Conservation (phyloP, 2,888 invertebrate species). For the Diarsia brunnea region DNA sequence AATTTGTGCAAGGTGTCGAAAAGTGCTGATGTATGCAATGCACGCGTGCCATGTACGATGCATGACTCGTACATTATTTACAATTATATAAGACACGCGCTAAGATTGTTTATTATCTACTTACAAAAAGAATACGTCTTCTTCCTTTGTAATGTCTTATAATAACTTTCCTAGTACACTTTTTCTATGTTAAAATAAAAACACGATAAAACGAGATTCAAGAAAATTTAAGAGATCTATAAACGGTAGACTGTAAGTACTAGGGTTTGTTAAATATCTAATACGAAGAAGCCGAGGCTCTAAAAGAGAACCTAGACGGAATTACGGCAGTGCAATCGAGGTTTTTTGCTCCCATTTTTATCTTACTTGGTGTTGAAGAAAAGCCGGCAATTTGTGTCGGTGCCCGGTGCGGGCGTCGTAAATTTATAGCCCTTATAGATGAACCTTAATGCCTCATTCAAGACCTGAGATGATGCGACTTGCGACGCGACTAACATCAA, state of each 20-base stretch:
- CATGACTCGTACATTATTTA: too few species aligned
- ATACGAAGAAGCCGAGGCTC: conserved; percentile 4
- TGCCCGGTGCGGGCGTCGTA: conserved; percentile 1
- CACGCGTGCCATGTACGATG: too few species aligned
- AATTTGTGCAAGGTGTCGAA: too few species aligned
- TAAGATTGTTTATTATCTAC: too few species aligned
- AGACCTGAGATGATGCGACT: not conserved
- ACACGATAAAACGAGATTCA: not conserved
- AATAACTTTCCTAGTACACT: not conserved
- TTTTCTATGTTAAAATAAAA: not conserved
- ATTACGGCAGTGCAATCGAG: conserved; percentile 31
- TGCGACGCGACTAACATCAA: not conserved
- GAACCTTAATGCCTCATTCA: conserved; percentile 5
- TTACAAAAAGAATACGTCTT: not conserved
- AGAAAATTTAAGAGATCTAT: not conserved
- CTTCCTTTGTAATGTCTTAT: not conserved
- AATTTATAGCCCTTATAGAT: conserved; percentile 21
- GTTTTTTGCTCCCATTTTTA: conserved; percentile 31
- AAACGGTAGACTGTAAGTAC: conserved; percentile 11
- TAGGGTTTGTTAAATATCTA: conserved; percentile 10
- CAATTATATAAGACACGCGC: too few species aligned
- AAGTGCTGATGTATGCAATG: too few species aligned
- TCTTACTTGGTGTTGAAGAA: conserved; percentile 44
- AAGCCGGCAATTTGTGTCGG: conserved; percentile 46
- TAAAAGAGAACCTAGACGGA: conserved; percentile 34